These are phyloP conservation scores for Myrmecobius fasciatus DNA, from an alignment of 2,113 vertebrate species.

Conservation along the genomic window DNA sequence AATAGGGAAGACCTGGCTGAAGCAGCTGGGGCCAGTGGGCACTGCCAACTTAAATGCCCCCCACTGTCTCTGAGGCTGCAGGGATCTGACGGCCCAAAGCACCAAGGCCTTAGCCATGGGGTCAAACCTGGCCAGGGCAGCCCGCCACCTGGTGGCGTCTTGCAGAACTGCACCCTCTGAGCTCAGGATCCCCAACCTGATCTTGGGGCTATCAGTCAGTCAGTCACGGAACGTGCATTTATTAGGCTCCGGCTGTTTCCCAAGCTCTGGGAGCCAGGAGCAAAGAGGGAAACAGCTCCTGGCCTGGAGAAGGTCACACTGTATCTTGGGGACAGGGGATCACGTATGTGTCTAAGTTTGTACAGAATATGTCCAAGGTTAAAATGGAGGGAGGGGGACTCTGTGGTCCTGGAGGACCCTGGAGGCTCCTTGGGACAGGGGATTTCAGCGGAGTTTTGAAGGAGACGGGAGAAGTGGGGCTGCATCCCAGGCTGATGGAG, in stretches of 20 bases:
- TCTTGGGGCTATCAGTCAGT: not conserved
- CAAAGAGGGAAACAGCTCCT: not conserved
- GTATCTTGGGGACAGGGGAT: not conserved
- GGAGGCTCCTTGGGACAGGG: not conserved
- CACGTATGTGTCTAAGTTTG: not conserved
- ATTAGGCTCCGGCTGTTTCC: too few species aligned
- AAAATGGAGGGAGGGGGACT: not conserved
- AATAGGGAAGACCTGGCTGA: not conserved
- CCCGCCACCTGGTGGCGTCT: conserved; percentile 73
- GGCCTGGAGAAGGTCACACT: not conserved
- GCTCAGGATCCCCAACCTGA: not conserved
- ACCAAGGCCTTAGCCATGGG: not conserved
- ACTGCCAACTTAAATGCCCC: not conserved
- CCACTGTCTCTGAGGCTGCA: not conserved
- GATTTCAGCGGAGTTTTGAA: not conserved
- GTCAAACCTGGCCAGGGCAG: not conserved
- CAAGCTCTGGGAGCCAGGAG: not conserved
- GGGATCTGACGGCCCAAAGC: not conserved
- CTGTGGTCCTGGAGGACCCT: not conserved
- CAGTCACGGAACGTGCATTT: not conserved
- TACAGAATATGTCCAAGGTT: not conserved
- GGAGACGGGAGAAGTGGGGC: not conserved
- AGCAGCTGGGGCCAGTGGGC: too few species aligned
- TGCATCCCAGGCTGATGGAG: too few species aligned
- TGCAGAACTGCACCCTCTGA: not conserved